Evolutionary conservation across 1,140 invertebrate species (phyloP).

Genomic region (Ceratosolen solmsi): DNA sequence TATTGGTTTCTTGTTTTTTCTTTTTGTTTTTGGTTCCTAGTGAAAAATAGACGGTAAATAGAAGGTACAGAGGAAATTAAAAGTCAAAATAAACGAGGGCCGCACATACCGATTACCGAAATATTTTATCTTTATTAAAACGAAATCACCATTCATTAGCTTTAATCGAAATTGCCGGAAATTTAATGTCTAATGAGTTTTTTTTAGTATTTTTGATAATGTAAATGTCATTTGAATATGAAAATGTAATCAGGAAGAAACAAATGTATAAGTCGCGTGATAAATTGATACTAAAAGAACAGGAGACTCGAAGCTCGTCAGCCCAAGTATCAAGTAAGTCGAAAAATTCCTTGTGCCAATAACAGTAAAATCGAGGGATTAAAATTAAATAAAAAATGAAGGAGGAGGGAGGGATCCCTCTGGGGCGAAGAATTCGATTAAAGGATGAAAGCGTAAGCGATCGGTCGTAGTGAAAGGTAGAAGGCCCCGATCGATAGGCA

Average conservation of each 20-base stretch:
- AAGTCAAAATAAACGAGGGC: background rate
- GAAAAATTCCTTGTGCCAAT: no score
- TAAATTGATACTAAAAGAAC: background rate
- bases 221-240: background rate
- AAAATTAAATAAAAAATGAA: no score
- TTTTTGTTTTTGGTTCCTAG: no score
- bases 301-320: background rate
- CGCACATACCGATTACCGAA: background rate
- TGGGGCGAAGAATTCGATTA: background rate
- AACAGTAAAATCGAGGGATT: no score
- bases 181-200: background rate
- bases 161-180: background rate
- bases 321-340: no score
- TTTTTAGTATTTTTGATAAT: background rate
- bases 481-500: no score
- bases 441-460: background rate
- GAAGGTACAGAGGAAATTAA: no score
- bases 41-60: no score
- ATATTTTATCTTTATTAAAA: slow-evolving; percentile 9
- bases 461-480: background rate
- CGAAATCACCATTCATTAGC: background rate
- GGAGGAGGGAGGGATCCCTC: no score
- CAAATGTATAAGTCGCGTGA: background rate
- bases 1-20: no score
- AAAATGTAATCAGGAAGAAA: background rate